Base-by-base conservation (phyloP, 2,113 vertebrate species). In the Climacteris rufus region DNA sequence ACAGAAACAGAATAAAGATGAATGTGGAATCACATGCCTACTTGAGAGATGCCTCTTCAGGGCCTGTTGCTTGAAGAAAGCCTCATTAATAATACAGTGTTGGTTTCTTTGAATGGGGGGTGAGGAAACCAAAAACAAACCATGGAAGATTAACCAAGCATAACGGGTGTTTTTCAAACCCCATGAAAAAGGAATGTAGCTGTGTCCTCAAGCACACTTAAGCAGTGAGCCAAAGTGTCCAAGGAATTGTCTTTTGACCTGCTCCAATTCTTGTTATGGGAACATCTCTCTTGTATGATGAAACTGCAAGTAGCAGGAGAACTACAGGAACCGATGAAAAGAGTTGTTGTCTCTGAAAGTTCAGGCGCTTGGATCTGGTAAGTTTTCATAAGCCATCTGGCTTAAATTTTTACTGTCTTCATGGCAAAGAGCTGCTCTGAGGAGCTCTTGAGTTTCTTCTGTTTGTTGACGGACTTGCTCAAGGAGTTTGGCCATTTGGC, bases 401-500 rank as follows among this genome's bases (percentile, higher is more conserved):
- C 45, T 95, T 74, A 85, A 82, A 89, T 65, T 69, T 87, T 93
- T 90, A 84, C 77, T 93, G 17, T 96, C 91, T 82, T 93, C 74
- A 0, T 79, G 79, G 91, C 47, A 93, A 59, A 95, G 30, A 82
- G 92, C 97, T 89, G 72, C 84, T 90, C 76, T 91, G 13, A 98
- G 97, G 63, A 98, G 94, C 53, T 97, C 94, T 77, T 96, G 97
- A 52, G 95, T 98, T 95, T 97, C 95, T 81, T 97, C 96, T 66
- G 97, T 97, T 83, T 98, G 97, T 72, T 96, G 96, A 53, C 10
- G 90, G 60, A 98, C 30, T 92, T 94, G 93, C 47, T 97, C 74
- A 53, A 98, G 97, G 82, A 96, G 96, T 82, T 94, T 84, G 70
- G 82, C 89, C 75, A 97, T 75, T 71, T 94, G 92, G 77, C 87